Percentiles rank a stretch among this genome's conserved stretches.
These are phyloP conservation scores for Mnemiopsis leidyi DNA, from an alignment of 37 sponge, comb jelly and placozoan species.

Conservation along the genomic window DNA sequence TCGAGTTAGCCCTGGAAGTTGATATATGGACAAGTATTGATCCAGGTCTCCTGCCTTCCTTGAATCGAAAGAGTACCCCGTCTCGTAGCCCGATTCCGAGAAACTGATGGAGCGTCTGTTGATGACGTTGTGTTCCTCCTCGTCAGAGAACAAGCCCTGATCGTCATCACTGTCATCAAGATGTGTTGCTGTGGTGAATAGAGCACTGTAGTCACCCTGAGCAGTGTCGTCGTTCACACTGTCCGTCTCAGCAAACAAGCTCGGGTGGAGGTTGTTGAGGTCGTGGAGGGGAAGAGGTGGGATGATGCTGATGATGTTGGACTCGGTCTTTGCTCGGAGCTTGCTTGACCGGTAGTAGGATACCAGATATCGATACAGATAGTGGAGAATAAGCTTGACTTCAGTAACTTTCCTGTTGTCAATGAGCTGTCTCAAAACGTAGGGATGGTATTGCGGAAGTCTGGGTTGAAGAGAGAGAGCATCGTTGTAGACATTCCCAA, in stretches of 20 bases:
- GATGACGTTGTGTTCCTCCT: constrained; percentile 45
- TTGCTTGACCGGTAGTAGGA: constrained; percentile 12
- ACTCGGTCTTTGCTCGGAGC: not conserved
- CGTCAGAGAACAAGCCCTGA: not conserved
- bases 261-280: not conserved
- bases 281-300: constrained; percentile 31
- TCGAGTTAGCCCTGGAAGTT: constrained; percentile 76
- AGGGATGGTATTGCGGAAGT: constrained; percentile 92
- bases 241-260: not conserved
- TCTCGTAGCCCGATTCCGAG: not conserved
- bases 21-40: not conserved
- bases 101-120: not conserved
- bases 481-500: constrained; percentile 34
- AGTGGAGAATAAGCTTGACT: constrained; percentile 78
- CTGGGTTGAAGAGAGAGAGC: constrained; percentile 60
- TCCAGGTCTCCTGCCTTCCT: not conserved
- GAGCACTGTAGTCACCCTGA: constrained; percentile 40
- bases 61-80: not conserved
- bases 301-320: not conserved
- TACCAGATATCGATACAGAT: constrained; percentile 73
- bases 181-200: not conserved
- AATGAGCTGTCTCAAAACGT: constrained; percentile 80
- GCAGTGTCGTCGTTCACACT: not conserved
- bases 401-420: constrained; percentile 75
- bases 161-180: constrained; percentile 52